These are phyloP conservation scores for Cinara cedri DNA, from an alignment of 2,888 invertebrate genomes.

Conservation along the genomic window DNA sequence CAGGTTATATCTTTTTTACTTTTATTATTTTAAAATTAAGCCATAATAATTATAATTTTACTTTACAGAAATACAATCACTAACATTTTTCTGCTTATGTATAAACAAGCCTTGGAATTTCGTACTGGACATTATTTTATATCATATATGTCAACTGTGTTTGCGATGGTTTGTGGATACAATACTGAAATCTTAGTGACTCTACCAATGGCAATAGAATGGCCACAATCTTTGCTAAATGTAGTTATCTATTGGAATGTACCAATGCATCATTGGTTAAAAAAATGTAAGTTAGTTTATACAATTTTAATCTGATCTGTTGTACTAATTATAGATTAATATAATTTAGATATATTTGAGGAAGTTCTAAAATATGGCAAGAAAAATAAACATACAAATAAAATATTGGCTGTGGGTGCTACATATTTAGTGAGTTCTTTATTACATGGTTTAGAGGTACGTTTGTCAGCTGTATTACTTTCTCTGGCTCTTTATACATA, in stretches of 20 bases:
- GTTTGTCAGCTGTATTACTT: constrained; percentile 41
- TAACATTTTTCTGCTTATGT: constrained; percentile 16
- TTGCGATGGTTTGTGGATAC: constrained; percentile 37
- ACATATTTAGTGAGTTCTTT: constrained; percentile 37
- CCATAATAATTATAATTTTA: background rate
- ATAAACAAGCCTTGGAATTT: constrained; percentile 40
- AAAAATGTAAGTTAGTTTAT: constrained; percentile 36
- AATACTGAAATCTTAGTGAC: constrained; percentile 30
- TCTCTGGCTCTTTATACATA: constrained; percentile 38
- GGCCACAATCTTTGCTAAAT: constrained; percentile 15
- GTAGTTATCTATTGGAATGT: constrained; percentile 31
- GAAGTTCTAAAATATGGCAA: constrained; percentile 23
- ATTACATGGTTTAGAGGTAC: constrained; percentile 45
- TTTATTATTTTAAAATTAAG: background rate
- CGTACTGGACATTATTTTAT: constrained; percentile 49
- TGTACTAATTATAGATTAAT: background rate
- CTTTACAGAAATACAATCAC: constrained; percentile 18
- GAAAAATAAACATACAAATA: constrained; percentile 8
- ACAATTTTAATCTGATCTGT: background rate
- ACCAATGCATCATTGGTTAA: constrained; percentile 50
- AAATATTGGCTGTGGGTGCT: background rate
- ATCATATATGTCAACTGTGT: constrained; percentile 6
- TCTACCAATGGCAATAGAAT: constrained; percentile 18
- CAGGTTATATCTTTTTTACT: background rate
- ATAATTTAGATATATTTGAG: constrained; percentile 37